Conservation (phyloP, 2,797 vertebrate genomes). For the Myotis pilosus region DNA sequence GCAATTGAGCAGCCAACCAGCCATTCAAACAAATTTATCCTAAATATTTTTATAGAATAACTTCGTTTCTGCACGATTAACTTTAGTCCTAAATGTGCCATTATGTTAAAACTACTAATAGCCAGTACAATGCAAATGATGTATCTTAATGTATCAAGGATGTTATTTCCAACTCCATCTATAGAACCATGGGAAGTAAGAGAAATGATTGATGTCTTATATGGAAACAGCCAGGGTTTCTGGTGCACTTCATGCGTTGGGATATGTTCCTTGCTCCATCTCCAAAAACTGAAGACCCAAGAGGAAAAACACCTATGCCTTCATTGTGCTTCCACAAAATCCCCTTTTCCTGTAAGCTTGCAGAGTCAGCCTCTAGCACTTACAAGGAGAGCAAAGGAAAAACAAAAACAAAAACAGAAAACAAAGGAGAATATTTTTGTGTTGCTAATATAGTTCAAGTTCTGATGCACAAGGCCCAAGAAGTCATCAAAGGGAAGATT, state of each 20-base stretch:
- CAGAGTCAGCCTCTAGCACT: background rate
- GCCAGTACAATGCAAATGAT: background rate
- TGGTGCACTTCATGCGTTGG: background rate
- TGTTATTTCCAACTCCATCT: background rate
- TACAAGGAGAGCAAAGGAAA: background rate
- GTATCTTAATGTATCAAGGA: background rate
- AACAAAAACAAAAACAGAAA: background rate
- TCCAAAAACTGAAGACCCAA: background rate
- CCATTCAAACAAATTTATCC: background rate
- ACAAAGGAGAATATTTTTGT: background rate
- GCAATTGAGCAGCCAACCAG: background rate
- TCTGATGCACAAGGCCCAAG: background rate
- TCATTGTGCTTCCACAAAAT: background rate
- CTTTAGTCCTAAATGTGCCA: background rate
- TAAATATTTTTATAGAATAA: background rate
- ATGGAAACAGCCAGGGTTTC: background rate
- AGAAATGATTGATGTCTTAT: background rate
- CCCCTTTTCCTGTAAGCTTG: background rate
- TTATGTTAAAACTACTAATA: conserved; percentile 2
- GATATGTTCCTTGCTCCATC: background rate
- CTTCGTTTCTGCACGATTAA: background rate
- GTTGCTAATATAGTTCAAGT: background rate
- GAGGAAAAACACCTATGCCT: background rate
- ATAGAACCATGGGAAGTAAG: background rate
- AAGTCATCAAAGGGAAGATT: background rate